These are phyloP conservation scores for Xiphophorus maculatus DNA, from an alignment of 2,113 vertebrate species.

Conservation along the genomic window DNA sequence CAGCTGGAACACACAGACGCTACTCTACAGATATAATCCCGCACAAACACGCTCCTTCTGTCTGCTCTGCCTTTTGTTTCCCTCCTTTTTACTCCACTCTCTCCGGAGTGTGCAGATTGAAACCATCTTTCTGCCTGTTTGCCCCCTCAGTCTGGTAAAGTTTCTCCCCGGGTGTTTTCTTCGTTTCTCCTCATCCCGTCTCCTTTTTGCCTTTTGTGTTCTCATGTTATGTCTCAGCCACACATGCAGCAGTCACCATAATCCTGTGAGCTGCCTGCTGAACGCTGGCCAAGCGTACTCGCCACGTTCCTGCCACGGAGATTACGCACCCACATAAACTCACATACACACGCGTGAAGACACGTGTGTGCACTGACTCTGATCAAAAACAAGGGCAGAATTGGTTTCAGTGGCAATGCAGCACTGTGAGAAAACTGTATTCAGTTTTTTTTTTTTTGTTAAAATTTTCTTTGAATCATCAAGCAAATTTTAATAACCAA, in stretches of 20 bases:
- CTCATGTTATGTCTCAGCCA: slow-evolving; percentile 46
- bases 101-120: slow-evolving; percentile 9
- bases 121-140: background rate
- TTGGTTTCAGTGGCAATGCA: slow-evolving; percentile 1
- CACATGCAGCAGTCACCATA: slow-evolving; percentile 63
- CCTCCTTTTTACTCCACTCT: slow-evolving; percentile 10
- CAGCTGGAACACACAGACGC: slow-evolving; percentile 69
- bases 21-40: slow-evolving; percentile 68
- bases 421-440: slow-evolving; percentile 17
- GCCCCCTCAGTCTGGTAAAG: slow-evolving; percentile 17
- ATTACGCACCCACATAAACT: slow-evolving; percentile 60
- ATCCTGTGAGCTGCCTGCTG: slow-evolving; percentile 73
- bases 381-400: slow-evolving; percentile 50
- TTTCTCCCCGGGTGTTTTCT: slow-evolving; percentile 15
- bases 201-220: slow-evolving; percentile 5
- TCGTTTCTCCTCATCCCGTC: slow-evolving; percentile 13
- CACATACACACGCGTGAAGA: slow-evolving; percentile 33
- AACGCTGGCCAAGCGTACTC: slow-evolving; percentile 67
- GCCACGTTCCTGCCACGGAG: slow-evolving; percentile 56
- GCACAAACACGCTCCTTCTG: slow-evolving; percentile 49
- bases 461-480: background rate
- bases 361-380: slow-evolving; percentile 14
- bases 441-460: background rate
- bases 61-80: slow-evolving; percentile 21
- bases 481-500: background rate